Percentiles rank a stretch among this genome's conserved stretches.
Conservation (phyloP, 2,113 vertebrate species). For the Nothobranchius kuhntae region DNA sequence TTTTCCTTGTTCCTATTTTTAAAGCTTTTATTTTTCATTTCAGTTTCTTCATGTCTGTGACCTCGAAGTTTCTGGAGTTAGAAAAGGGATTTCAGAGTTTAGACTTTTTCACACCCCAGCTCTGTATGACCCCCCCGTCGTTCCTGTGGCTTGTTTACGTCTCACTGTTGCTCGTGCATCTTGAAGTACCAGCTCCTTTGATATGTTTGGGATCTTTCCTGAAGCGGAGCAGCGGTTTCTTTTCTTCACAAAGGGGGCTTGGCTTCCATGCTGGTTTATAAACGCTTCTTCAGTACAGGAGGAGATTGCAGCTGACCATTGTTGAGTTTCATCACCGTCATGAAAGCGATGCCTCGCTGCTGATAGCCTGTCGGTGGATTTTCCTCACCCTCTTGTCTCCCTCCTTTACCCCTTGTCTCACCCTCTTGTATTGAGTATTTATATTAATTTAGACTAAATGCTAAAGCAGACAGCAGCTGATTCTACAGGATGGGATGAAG, state of each 20-base stretch:
- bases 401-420: conserved; percentile 20
- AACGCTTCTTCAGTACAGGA: conserved; percentile 34
- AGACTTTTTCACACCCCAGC: conserved; percentile 1
- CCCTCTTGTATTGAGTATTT: conserved; percentile 15
- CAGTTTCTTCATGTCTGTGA: conserved; percentile 6
- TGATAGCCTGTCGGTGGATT: conserved; percentile 46
- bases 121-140: conserved; percentile 5
- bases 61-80: neutral
- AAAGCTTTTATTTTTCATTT: neutral
- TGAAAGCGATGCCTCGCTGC: conserved; percentile 29
- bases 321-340: conserved; percentile 60
- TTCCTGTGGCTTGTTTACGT: conserved; percentile 47
- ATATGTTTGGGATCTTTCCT: conserved; percentile 37
- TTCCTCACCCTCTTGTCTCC: conserved; percentile 43
- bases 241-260: conserved; percentile 18
- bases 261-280: conserved; percentile 14
- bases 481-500: conserved; percentile 7
- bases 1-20: conserved; percentile 17
- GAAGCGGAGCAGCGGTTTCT: conserved; percentile 28
- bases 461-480: conserved; percentile 14
- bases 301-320: conserved; percentile 59
- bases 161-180: conserved; percentile 33
- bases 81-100: conserved; percentile 10
- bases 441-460: conserved; percentile 19
- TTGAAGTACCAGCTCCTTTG: conserved; percentile 39